Conservation (phyloP, 2,797 vertebrate genomes). For the Hippopotamyrus pictus region DNA sequence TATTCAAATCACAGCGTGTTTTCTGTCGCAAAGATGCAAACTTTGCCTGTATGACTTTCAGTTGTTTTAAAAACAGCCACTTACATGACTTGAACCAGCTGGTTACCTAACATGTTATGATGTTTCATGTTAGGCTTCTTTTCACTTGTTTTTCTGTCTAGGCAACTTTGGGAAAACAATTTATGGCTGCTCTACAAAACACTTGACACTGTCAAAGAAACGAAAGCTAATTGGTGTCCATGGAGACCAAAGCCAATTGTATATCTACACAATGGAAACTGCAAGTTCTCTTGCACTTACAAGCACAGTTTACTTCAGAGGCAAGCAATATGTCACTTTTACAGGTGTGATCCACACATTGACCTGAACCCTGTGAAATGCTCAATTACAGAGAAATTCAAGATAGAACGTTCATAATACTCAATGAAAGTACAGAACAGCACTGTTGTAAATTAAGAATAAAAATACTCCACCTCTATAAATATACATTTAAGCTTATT, state of each 20-base stretch:
- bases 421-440: slow-evolving; percentile 36
- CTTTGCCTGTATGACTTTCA: slow-evolving; percentile 2
- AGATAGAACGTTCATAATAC: neutral
- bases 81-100: slow-evolving; percentile 5
- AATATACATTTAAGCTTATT: slow-evolving; percentile 65
- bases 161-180: slow-evolving; percentile 54
- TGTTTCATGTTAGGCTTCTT: slow-evolving; percentile 50
- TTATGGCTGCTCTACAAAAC: slow-evolving; percentile 53
- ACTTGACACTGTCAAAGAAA: slow-evolving; percentile 60
- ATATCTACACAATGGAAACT: slow-evolving; percentile 55
- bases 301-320: slow-evolving; percentile 42
- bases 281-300: slow-evolving; percentile 52
- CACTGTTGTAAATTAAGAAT: slow-evolving; percentile 34
- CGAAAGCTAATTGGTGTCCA: slow-evolving; percentile 69
- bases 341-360: slow-evolving; percentile 18
- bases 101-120: slow-evolving; percentile 39
- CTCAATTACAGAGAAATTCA: slow-evolving; percentile 3
- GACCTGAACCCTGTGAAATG: slow-evolving; percentile 5
- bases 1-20: neutral
- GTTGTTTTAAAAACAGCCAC: slow-evolving; percentile 26
- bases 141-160: slow-evolving; percentile 27
- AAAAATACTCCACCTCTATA: slow-evolving; percentile 50
- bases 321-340: neutral
- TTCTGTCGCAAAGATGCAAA: slow-evolving; percentile 10
- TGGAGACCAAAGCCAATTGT: slow-evolving; percentile 44